Evolutionary conservation across 2,113 vertebrate genomes (phyloP).

Genomic region (Psophia crepitans): DNA sequence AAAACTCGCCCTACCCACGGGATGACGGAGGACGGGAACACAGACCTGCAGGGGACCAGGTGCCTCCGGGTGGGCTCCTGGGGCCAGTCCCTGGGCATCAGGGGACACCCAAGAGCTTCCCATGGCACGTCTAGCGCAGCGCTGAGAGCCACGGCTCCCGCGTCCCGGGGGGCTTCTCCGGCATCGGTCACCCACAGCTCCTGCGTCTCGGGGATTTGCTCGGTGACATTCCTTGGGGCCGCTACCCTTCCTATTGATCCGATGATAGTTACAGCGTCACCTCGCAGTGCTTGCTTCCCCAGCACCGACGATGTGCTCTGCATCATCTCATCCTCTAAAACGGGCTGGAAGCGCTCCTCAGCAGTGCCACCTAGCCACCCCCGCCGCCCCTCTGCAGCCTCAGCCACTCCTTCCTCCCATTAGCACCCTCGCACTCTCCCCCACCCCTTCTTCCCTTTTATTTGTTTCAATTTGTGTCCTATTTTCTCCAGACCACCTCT

Average conservation of each 20-base stretch:
- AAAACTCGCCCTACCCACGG: neutral
- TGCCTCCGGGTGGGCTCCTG: neutral
- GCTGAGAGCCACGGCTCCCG: neutral
- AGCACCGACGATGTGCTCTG: neutral
- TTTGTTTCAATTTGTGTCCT: neutral
- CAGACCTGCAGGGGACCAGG: neutral
- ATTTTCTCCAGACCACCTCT: neutral
- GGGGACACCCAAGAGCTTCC: neutral
- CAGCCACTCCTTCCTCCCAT: neutral
- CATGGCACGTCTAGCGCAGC: fast-evolving
- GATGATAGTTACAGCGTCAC: fast-evolving
- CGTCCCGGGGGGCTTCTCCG: fast-evolving
- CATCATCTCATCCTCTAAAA: fast-evolving
- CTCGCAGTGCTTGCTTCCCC: neutral
- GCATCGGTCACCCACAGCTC: neutral
- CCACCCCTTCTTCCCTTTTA: neutral
- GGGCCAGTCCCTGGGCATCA: neutral
- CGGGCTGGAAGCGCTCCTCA: neutral
- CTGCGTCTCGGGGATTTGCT: neutral
- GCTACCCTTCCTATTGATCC: neutral
- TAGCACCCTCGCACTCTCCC: neutral
- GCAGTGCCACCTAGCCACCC: neutral
- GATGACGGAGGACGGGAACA: neutral
- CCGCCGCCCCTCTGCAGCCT: neutral
- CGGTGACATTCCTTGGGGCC: fast-evolving